Percentiles rank a stretch among this genome's conserved stretches.
phyloP scores from a whole-genome alignment of 2,888 invertebrate genomes.

The Chloroclysta siterata region DNA sequence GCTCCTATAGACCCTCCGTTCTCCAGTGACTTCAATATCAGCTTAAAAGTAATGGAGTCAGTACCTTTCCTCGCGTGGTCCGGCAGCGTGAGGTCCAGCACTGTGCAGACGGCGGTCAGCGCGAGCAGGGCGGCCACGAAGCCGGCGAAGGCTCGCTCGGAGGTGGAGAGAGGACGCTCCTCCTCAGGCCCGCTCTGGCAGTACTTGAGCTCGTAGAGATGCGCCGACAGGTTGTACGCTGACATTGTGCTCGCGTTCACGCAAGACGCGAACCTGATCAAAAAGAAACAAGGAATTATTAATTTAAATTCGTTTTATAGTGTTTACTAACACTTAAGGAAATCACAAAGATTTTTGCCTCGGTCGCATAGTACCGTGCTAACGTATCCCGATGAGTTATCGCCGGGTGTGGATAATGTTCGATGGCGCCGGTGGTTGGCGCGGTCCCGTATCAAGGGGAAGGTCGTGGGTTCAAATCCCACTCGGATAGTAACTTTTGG shows the following conservation, averaged over 20 bases:
- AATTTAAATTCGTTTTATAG: too few species aligned
- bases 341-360: too few species aligned
- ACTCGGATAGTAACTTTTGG: too few species aligned
- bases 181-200: constrained; percentile 51
- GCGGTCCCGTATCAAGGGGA: too few species aligned
- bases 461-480: too few species aligned
- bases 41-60: background rate
- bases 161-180: constrained; percentile 46
- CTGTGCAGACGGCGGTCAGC: constrained; percentile 64
- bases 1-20: background rate
- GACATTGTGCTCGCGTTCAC: constrained; percentile 66
- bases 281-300: background rate
- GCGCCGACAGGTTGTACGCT: constrained; percentile 65
- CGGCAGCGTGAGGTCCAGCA: constrained; percentile 62
- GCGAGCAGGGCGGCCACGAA: constrained; percentile 60
- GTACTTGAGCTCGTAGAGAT: constrained; percentile 65
- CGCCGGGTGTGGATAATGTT: too few species aligned
- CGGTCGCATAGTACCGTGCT: too few species aligned
- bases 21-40: background rate
- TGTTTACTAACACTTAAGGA: too few species aligned
- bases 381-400: too few species aligned
- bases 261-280: constrained; percentile 69
- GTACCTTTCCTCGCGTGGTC: constrained; percentile 70
- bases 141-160: constrained; percentile 61
- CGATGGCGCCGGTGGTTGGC: too few species aligned